Evolutionary conservation across 2,113 vertebrate genomes (phyloP).

Genomic region (Periophthalmodon schlosseri): DNA sequence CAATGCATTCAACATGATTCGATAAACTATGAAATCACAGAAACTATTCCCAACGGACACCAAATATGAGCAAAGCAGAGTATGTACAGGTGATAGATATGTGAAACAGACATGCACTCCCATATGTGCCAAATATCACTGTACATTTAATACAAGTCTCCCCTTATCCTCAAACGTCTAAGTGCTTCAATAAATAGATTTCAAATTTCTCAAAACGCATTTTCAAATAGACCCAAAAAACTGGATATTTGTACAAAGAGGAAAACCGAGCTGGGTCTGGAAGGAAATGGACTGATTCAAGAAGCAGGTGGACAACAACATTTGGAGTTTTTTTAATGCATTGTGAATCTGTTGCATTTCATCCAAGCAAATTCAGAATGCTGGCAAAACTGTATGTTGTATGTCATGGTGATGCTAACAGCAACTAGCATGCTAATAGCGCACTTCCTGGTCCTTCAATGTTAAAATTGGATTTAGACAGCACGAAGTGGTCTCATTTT

Average conservation of each 20-base stretch:
- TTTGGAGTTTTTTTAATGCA: no score
- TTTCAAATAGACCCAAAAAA: constrained; percentile 86
- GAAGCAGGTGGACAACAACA: neutral
- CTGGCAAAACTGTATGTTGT: no score
- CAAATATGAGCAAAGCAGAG: constrained; percentile 88
- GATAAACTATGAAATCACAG: constrained; percentile 92
- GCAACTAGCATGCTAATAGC: no score
- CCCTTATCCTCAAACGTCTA: constrained; percentile 83
- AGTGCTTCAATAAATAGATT: constrained; percentile 96
- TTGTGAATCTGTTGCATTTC: no score
- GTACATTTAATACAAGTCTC: constrained; percentile 92
- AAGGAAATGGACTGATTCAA: neutral
- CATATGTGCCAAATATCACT: constrained; percentile 74
- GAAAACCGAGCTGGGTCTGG: constrained; percentile 24
- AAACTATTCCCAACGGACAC: constrained; percentile 94
- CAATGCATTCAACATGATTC: constrained; percentile 98
- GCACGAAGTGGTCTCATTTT: no score
- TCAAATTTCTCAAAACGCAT: constrained; percentile 84
- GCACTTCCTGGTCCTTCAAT: no score
- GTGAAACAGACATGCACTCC: neutral
- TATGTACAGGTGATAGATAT: constrained; percentile 86
- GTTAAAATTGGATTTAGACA: no score
- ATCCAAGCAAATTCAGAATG: no score
- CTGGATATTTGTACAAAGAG: constrained; percentile 80
- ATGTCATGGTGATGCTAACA: no score